Conservation (phyloP, 2,113 vertebrate genomes). For the Apistogramma diplotaenia region DNA sequence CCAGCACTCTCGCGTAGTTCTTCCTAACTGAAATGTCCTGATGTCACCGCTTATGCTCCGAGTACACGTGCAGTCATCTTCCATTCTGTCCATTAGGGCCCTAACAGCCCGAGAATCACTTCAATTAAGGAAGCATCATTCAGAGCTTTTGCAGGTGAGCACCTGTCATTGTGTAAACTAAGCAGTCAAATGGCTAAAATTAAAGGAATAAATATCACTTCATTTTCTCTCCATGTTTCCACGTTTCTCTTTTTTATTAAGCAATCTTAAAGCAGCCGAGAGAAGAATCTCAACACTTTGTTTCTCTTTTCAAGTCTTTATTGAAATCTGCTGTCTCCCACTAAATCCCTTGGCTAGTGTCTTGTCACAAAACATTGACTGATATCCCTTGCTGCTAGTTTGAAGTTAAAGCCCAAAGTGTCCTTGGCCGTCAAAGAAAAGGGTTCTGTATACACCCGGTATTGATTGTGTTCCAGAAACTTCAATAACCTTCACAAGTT, state of each 20-base stretch:
- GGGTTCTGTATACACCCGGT: constrained; percentile 44
- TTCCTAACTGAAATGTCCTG: constrained; percentile 9
- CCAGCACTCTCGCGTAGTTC: constrained; percentile 6
- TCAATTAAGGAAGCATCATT: constrained; percentile 58
- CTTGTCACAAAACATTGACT: constrained; percentile 64
- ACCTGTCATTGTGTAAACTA: constrained; percentile 53
- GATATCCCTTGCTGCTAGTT: constrained; percentile 43
- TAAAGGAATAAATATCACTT: constrained; percentile 50
- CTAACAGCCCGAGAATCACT: constrained; percentile 48
- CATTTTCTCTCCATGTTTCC: constrained; percentile 6
- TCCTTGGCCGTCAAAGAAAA: constrained; percentile 58
- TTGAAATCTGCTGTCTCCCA: constrained; percentile 51
- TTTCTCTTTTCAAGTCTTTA: constrained; percentile 29
- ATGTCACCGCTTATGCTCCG: constrained; percentile 14
- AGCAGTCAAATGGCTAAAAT: constrained; percentile 41
- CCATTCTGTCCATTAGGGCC: constrained; percentile 57
- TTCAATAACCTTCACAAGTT: constrained; percentile 68
- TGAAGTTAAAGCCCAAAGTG: constrained; percentile 52
- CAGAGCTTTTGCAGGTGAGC: constrained; percentile 65
- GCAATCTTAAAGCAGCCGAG: constrained; percentile 13
- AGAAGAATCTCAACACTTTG: constrained; percentile 33
- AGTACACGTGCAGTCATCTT: constrained; percentile 33
- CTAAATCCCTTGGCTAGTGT: constrained; percentile 56
- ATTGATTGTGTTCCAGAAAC: constrained; percentile 65
- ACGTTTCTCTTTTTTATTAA: constrained; percentile 13